These are phyloP conservation scores for Epicauta chinensis DNA, from an alignment of 1,140 invertebrate species.

Conservation along the genomic window DNA sequence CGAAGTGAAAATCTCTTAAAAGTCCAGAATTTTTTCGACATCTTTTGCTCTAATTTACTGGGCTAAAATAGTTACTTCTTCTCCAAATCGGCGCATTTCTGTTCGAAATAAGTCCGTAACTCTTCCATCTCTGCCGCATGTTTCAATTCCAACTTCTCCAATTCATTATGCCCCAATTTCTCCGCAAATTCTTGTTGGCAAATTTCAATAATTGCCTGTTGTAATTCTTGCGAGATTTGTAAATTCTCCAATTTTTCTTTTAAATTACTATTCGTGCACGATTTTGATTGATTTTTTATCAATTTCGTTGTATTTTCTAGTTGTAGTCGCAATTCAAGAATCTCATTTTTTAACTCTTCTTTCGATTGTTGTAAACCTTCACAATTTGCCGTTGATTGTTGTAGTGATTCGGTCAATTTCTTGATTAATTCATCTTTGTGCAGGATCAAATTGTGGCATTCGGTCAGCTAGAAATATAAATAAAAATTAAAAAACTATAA, in stretches of 20 bases:
- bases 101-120: slow-evolving; percentile 67
- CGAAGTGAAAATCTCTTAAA: no score
- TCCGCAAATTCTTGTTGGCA: slow-evolving; percentile 44
- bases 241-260: background rate
- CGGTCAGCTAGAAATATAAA: slow-evolving; percentile 49
- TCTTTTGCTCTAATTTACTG: no score
- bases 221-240: slow-evolving; percentile 37
- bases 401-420: slow-evolving; percentile 54
- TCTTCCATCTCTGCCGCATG: slow-evolving; percentile 71
- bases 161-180: slow-evolving; percentile 46
- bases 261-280: background rate
- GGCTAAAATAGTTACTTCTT: slow-evolving; percentile 51
- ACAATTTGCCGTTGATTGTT: slow-evolving; percentile 51
- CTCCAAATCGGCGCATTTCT: slow-evolving; percentile 68
- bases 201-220: slow-evolving; percentile 39
- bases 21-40: no score
- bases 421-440: slow-evolving; percentile 54
- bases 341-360: slow-evolving; percentile 53
- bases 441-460: slow-evolving; percentile 52
- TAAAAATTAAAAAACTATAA: slow-evolving; percentile 7
- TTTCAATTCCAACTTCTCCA: slow-evolving; percentile 51
- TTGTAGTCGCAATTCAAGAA: slow-evolving; percentile 51
- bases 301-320: slow-evolving; percentile 26
- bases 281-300: slow-evolving; percentile 14
- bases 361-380: slow-evolving; percentile 54